These are phyloP conservation scores for Phrynosoma platyrhinos DNA, from an alignment of 2,113 vertebrate species.

Conservation along the genomic window DNA sequence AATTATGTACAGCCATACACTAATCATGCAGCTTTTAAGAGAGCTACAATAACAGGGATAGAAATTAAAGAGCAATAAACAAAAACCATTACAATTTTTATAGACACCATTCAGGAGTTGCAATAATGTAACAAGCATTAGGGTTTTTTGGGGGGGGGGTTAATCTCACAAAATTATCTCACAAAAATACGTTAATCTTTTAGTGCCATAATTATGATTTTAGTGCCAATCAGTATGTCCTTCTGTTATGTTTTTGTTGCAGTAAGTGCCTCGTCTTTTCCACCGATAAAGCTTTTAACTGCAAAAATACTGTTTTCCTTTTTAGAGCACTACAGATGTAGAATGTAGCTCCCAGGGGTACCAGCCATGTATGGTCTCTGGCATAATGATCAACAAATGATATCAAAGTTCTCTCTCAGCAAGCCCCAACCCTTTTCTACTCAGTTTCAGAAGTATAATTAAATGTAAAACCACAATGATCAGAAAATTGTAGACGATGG, in stretches of 20 bases:
- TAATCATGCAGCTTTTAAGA: constrained; percentile 5
- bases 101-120: background rate
- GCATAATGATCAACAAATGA: background rate
- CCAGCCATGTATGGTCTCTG: background rate
- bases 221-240: background rate
- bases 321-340: background rate
- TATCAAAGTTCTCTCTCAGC: background rate
- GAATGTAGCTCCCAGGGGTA: too few relatives aligned
- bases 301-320: background rate
- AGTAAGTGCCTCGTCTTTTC: background rate
- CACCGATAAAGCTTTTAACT: background rate
- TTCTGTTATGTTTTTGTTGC: background rate
- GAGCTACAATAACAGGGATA: background rate
- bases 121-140: background rate
- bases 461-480: too few relatives aligned
- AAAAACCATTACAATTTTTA: background rate
- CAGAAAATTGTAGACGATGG: background rate
- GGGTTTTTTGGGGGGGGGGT: background rate
- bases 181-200: background rate
- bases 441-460: background rate
- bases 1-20: background rate
- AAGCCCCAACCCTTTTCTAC: background rate
- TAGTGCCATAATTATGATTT: background rate
- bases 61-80: background rate
- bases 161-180: background rate